Base-by-base conservation (phyloP, 2,888 invertebrate species). In the Beris morrisii region DNA sequence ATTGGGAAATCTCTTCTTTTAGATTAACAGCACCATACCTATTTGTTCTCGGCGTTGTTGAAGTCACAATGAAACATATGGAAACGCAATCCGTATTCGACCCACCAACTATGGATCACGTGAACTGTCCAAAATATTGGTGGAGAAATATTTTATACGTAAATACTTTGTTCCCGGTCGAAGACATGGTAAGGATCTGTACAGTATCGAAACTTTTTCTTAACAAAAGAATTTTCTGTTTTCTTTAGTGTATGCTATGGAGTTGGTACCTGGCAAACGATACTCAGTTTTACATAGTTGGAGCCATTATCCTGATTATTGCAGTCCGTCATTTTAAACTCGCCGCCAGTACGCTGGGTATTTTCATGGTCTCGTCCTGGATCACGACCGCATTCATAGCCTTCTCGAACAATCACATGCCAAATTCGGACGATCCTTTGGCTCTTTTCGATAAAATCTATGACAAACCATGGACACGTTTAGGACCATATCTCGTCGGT, bases 191-290 rank as follows among this genome's bases (percentile, higher is more conserved):
- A 78, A 83, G 79, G 73, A 56, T 58, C 58, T 13, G 22, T 15
- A 15, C 48, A 31, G 50, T 43, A 15, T 15, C 28, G 43, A 7
- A 30, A 32, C 43, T 43, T 22, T 9, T 32, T 38, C 48, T 58
- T 63, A 43, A 28, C 31, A 7, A 15, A 12, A 45, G 2, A 22
- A 50, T 45, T 50, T 53, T n/a, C n/a, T 50, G n/a, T 52, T 32
- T 63, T 67, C 68, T 82, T 53, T 82, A 93, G 92, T 93, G 93
- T 77, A 93, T 93, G 93, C 78, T 93, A 44, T 93, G 93, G 93
- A 93, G 92, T 82, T 93, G 93, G 93, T 93, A 93, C 75, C 82
- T 93, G 55, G 90, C 93, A 0, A 92, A 93, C 73, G 93, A 93
- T 76, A 92, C 92, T 0, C 93, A 93, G 75, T 93, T 93, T 80